phyloP scores from a whole-genome alignment of 2,888 invertebrate species.

The Theodoxus fluviatilis region DNA sequence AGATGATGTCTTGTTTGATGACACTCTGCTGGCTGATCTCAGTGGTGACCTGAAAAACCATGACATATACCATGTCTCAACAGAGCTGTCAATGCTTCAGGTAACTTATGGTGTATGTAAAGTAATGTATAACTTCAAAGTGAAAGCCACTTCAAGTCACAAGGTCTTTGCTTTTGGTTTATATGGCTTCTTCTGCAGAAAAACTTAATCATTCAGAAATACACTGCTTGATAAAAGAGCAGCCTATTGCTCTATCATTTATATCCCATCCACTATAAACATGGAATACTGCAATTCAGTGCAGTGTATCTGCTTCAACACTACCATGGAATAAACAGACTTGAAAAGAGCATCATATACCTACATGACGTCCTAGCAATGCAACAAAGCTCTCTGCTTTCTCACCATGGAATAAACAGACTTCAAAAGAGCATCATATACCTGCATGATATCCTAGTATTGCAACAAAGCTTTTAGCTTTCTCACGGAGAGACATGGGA shows the following conservation, averaged over 20 bases:
- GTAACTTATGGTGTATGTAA: too few species aligned
- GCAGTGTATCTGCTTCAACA: too few species aligned
- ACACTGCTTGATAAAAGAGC: neutral
- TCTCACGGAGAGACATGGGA: too few species aligned
- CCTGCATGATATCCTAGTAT: too few species aligned
- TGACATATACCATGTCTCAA: neutral
- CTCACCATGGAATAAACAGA: too few species aligned
- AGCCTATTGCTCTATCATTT: neutral
- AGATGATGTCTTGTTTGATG: slow-evolving; percentile 62
- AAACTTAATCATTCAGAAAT: slow-evolving; percentile 6
- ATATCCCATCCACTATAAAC: neutral
- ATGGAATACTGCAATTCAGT: neutral
- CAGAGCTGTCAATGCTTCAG: neutral
- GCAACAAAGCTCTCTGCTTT: too few species aligned
- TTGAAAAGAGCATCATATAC: too few species aligned
- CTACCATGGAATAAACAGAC: too few species aligned
- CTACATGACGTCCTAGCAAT: too few species aligned
- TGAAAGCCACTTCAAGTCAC: slow-evolving; percentile 63
- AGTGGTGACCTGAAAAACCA: slow-evolving; percentile 46
- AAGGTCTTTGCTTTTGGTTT: slow-evolving; percentile 48
- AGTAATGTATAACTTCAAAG: too few species aligned
- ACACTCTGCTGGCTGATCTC: slow-evolving; percentile 61
- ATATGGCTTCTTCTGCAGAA: slow-evolving; percentile 43
- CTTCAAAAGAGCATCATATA: too few species aligned
- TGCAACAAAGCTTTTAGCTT: too few species aligned